Evolutionary conservation across 2,888 invertebrate genomes (phyloP), one percentile per base, ranked within the genome.

Genomic region (Archaeoteleia sp.): DNA sequence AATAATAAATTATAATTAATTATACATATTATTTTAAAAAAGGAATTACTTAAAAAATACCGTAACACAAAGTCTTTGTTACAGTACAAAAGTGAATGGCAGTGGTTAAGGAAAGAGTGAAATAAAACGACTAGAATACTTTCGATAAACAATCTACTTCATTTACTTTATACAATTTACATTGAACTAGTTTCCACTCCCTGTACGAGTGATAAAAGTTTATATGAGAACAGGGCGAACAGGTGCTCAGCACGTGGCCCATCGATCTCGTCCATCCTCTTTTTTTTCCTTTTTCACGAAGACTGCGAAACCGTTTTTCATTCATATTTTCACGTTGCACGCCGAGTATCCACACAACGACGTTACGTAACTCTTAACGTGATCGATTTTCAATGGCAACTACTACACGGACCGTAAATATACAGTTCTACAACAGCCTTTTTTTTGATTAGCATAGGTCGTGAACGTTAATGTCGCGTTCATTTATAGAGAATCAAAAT

Each of bases 201-300:
- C 53, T 46, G 51, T 39, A 42, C 61, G 57, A 70, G 62, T 58
- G 69, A 61, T 65, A 65, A 66, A 66, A 70, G 65, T 61, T 70
- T 61, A 66, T 70, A 57, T 54, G 65, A 66, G 61, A 68, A 67
- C 73, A 73, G 74, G 76, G 71, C 71, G 73, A 79, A 81, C 82
- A 82, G 82, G 80, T 83, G 83, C 78, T 73, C 74, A 80, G 77
- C 84, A 84, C 84, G 82, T 84, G 83, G 81, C 72, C 75, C 77
- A 82, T 83, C 81, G 82, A 82, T 83, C 79, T 70, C 70, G 74
- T 74, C 74, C 75, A 73, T 76, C 72, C 67, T 65, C 66, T 76
- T 78, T 82, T 78, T n/a, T 76, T 78, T 75, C 71, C 71, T 77
- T 78, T 78, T 78, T 76, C 77, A 77, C 76, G 75, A 78, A 77